These are phyloP conservation scores for Tetramorium bicarinatum DNA, from an alignment of 2,888 invertebrate species.

Conservation along the genomic window DNA sequence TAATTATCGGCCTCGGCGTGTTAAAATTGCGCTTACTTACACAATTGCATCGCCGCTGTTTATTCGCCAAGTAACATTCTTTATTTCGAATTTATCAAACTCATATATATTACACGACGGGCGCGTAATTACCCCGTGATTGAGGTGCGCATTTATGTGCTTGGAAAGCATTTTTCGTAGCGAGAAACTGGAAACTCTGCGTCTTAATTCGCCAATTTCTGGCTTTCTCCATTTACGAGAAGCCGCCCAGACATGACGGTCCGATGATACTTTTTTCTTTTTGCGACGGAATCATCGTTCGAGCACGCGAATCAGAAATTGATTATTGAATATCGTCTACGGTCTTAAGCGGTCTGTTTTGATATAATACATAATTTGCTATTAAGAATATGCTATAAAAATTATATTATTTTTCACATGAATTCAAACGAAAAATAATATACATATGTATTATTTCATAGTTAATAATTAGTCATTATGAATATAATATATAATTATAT, in stretches of 20 bases:
- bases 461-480: background rate
- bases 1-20: conserved; percentile 43
- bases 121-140: conserved; percentile 44
- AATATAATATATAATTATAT: background rate
- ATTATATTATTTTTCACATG: background rate
- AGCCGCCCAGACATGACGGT: conserved; percentile 34
- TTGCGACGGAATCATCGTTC: background rate
- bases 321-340: background rate
- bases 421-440: background rate
- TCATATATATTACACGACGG: conserved; percentile 23
- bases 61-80: conserved; percentile 22
- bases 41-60: conserved; percentile 19
- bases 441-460: background rate
- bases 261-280: conserved; percentile 3
- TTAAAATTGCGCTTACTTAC: conserved; percentile 33
- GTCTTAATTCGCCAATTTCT: conserved; percentile 50
- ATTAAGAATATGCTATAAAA: background rate
- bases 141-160: conserved; percentile 28
- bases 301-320: background rate
- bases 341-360: background rate
- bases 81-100: conserved; percentile 40
- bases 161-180: conserved; percentile 52
- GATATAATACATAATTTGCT: background rate
- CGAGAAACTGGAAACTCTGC: conserved; percentile 50
- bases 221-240: conserved; percentile 52